Evolutionary conservation across 2,797 vertebrate genomes (phyloP), one percentile per base, ranked within the genome.

Genomic region (Poecilia velifera): DNA sequence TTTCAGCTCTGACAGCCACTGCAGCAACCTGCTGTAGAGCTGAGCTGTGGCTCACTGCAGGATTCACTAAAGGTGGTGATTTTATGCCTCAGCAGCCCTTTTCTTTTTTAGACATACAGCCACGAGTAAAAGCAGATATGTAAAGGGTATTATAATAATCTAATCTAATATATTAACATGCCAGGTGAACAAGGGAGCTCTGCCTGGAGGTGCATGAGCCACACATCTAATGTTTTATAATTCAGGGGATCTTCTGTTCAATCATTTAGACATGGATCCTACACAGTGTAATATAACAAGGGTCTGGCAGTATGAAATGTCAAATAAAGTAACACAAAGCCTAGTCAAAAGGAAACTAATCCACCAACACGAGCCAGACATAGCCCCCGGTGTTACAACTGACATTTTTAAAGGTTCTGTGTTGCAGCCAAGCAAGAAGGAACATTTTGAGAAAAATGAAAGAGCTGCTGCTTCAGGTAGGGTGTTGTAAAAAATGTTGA

Each of bases 341-440:
- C 62, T 8, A 59, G 36, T 28, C 18, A 57, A 78, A 49, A 25
- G 51, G 36, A 82, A 77, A 75, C 43, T 45, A 62, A 74, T 57
- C 53, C 76, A 62, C 62, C 45, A 55, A 8, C 39, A 78, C 10
- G 41, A 36, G 73, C n/a, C 43, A 47, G 16, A 59, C 59, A 64
- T 20, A 9, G 59, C 51, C 36, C 31, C 34, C 1, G 9, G 53
- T 20, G 12, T 72, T 8, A n/a, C 34, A 59, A 59, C 43, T 46
- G 51, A 41, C 64, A 70, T 43, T 70, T 43, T 70, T 43, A 70
- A 70, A 43, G 39, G 22, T 70, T 70, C 39, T n/a, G 25, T 14
- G 66, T 14, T 70, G 66, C 25, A 64, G n/a, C 16, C 41, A 81
- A 72, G 34, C 43, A 64, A 74, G 74, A 57, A 49, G 18, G n/a